A percentile compares a stretch with the other conserved stretches of the same genome.
Conservation (phyloP, 2,888 invertebrate species). For the Drosophila kanekoi region DNA sequence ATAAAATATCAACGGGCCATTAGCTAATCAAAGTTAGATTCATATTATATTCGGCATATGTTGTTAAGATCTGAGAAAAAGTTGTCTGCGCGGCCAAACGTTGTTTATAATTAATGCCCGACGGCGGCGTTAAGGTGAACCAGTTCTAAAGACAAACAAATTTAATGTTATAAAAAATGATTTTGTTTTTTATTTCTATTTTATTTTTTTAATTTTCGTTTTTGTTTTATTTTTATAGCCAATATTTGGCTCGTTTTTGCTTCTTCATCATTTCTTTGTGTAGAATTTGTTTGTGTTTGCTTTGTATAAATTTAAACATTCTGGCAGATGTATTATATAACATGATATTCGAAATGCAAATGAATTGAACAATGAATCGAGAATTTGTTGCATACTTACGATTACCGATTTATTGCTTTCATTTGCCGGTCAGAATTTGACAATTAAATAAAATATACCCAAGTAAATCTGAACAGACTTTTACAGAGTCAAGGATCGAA, state of each 20-base stretch:
- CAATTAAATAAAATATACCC: too few relatives aligned
- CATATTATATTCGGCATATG: conserved; percentile 16
- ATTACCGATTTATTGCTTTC: neutral
- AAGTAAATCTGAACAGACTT: too few relatives aligned
- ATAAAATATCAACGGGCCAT: conserved; percentile 47
- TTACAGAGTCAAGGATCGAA: too few relatives aligned
- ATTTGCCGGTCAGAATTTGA: too few relatives aligned
- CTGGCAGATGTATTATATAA: conserved; percentile 19
- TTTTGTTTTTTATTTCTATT: conserved; percentile 8
- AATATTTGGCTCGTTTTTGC: neutral
- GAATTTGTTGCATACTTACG: neutral
- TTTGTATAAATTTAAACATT: conserved; percentile 32
- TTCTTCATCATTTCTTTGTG: conserved; percentile 34
- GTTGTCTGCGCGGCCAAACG: conserved; percentile 16
- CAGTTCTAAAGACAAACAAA: conserved; percentile 51
- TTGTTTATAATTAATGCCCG: conserved; percentile 41
- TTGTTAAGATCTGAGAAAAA: conserved; percentile 21
- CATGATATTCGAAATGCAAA: conserved; percentile 30
- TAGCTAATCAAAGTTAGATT: conserved; percentile 45
- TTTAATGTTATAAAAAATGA: conserved; percentile 15
- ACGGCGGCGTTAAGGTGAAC: conserved; percentile 46
- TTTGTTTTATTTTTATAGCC: conserved; percentile 6
- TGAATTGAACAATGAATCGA: conserved; percentile 4
- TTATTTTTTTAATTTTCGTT: neutral
- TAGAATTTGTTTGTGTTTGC: conserved; percentile 16